These are phyloP conservation scores for Axis porcinus DNA, from an alignment of 2,113 vertebrate species.

Conservation along the genomic window DNA sequence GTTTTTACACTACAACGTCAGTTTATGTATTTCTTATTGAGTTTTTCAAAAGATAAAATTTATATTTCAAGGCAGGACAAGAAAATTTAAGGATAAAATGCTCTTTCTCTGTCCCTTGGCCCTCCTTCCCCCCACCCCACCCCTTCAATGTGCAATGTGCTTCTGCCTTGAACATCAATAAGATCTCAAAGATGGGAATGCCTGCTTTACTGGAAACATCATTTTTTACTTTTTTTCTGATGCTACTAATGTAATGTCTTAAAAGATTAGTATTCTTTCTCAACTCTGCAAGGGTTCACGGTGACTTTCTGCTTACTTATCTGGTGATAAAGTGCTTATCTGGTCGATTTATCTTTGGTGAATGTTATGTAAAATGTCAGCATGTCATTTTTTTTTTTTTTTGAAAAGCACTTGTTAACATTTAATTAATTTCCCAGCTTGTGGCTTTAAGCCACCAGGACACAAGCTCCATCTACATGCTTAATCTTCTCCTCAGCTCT, in stretches of 20 bases:
- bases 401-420: neutral
- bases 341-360: neutral
- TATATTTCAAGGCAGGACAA: neutral
- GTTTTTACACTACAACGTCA: neutral
- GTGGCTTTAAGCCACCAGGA: neutral
- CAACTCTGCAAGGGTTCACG: neutral
- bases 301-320: neutral
- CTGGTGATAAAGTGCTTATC: too few relatives aligned
- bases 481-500: neutral
- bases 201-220: neutral
- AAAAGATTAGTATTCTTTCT: neutral
- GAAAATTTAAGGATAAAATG: neutral
- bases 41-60: neutral
- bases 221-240: neutral
- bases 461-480: neutral
- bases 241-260: neutral
- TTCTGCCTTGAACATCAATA: neutral
- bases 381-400: neutral
- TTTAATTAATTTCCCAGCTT: neutral
- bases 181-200: neutral
- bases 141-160: neutral
- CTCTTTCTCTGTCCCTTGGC: neutral
- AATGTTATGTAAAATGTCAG: neutral
- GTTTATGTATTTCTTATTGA: neutral
- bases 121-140: neutral